Evolutionary conservation across 2,797 vertebrate species (phyloP).

Genomic region (Heterohyrax brucei): DNA sequence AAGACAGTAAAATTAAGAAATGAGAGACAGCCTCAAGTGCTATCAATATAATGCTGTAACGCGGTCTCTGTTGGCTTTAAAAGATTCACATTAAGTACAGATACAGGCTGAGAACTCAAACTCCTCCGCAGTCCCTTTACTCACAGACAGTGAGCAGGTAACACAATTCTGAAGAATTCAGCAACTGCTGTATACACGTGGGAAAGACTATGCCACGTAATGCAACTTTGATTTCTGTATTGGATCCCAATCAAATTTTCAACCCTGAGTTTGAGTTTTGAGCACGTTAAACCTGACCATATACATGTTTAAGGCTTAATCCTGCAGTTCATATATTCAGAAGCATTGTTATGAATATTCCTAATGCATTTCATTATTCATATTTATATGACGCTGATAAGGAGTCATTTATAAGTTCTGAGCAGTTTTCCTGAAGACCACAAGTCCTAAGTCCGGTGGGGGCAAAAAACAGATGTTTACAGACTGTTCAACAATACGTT

Average conservation of each 20-base stretch:
- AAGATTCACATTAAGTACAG: neutral
- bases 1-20: constrained; percentile 24
- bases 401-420: neutral
- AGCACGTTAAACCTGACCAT: constrained; percentile 35
- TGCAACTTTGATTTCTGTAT: neutral
- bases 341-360: constrained; percentile 31
- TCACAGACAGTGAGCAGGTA: neutral
- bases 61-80: constrained; percentile 31
- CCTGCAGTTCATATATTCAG: constrained; percentile 44
- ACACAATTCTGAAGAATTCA: neutral
- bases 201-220: neutral
- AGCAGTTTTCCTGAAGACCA: constrained; percentile 66
- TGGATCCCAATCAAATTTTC: constrained; percentile 2
- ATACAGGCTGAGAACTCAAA: constrained; percentile 58
- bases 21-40: neutral
- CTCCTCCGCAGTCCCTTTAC: neutral
- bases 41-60: constrained; percentile 4
- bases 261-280: constrained; percentile 78
- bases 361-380: neutral
- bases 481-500: constrained; percentile 51
- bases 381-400: neutral
- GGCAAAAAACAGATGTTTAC: neutral
- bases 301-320: constrained; percentile 69
- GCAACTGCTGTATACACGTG: neutral
- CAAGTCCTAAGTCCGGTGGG: constrained; percentile 39